Percentiles rank a stretch among this genome's conserved stretches.
These are phyloP conservation scores for Drosophila virilis DNA, from an alignment of 1,140 invertebrate species.

Conservation along the genomic window DNA sequence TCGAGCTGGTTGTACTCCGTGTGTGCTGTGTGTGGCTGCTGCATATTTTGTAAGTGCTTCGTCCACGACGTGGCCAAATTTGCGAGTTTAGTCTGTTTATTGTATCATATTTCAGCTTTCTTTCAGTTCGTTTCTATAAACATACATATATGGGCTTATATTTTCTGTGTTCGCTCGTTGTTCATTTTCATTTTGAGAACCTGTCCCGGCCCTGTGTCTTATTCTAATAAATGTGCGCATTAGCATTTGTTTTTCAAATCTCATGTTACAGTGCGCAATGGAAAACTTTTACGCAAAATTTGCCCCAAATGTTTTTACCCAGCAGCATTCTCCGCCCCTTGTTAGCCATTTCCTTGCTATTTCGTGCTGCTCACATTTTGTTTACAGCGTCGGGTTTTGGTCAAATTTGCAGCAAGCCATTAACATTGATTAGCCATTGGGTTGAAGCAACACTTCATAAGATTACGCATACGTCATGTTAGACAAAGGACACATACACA, in stretches of 20 bases:
- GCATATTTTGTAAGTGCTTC: slow-evolving; percentile 60
- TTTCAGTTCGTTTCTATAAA: background rate
- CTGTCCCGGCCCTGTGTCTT: slow-evolving; percentile 2
- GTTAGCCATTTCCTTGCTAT: background rate
- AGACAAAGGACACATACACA: slow-evolving; percentile 7
- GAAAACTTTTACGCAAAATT: slow-evolving; percentile 20
- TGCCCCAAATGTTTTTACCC: background rate
- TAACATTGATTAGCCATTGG: slow-evolving; percentile 76
- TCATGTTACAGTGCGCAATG: slow-evolving; percentile 16
- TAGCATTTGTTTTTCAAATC: slow-evolving; percentile 54
- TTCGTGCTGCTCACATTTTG: background rate
- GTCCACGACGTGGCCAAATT: slow-evolving; percentile 18
- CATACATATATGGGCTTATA: background rate
- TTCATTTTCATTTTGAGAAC: slow-evolving; percentile 16
- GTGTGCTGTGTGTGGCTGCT: slow-evolving; percentile 13
- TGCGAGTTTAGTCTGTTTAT: slow-evolving; percentile 41
- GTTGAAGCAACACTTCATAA: slow-evolving; percentile 44
- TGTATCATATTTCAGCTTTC: slow-evolving; percentile 25
- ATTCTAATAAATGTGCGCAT: slow-evolving; percentile 48
- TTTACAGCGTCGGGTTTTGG: slow-evolving; percentile 11
- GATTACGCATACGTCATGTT: slow-evolving; percentile 73
- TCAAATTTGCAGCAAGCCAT: slow-evolving; percentile 42
- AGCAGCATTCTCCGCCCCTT: background rate
- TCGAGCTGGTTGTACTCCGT: background rate
- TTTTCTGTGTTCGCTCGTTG: slow-evolving; percentile 6